Evolutionary conservation across 2,113 vertebrate genomes (phyloP), one percentile per base, ranked within the genome.

Genomic region (Neodon shergylaensis): DNA sequence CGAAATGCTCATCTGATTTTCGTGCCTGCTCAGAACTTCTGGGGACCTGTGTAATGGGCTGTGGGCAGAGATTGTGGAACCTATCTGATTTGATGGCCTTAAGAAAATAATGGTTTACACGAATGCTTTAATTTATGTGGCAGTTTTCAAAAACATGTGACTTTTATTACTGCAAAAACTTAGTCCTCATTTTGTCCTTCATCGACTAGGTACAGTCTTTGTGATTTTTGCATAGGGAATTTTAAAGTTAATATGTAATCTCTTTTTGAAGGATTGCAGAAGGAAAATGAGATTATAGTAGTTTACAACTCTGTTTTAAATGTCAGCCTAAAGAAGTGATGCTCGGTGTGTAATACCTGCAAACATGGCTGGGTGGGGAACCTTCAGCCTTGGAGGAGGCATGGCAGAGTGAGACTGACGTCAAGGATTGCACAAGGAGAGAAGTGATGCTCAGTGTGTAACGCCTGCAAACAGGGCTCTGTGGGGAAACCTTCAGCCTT

Each of bases 111-210:
- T 72, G 74, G 33, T 95, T 83, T 95, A 95, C 24, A 74, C 16
- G 73, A 90, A 88, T 61, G 81, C 91, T 90, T 68, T 89, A 77
- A 72, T 95, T 90, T 78, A 82, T 94, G 31, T 88, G 73, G 54
- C 94, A 85, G 90, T 76, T 8, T 92, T 95, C 94, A 78, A 92
- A 96, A 82, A 11, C 33, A 44, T 89, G 36, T 17, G 94, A 52
- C 24, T 95, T 66, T 88, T 92, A 86, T 70, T 94, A 88, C 31
- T 91, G 66, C 90, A 73, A 97, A 97, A 96, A 89, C 7, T 49
- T 90, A n/a, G 84, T 92, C 22, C 73, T 82, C 83, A 21, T 92
- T 81, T 26, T 92, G 10, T 72, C 52, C 94, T 88, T 89, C 91
- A 82, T 13, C 61, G 52, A 91, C 28, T 78, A 3, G 47, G 6